A percentile compares a stretch with the other conserved stretches of the same genome.
Evolutionary conservation across 2,888 invertebrate species (phyloP).

Genomic region (Hybos culiciformis): DNA sequence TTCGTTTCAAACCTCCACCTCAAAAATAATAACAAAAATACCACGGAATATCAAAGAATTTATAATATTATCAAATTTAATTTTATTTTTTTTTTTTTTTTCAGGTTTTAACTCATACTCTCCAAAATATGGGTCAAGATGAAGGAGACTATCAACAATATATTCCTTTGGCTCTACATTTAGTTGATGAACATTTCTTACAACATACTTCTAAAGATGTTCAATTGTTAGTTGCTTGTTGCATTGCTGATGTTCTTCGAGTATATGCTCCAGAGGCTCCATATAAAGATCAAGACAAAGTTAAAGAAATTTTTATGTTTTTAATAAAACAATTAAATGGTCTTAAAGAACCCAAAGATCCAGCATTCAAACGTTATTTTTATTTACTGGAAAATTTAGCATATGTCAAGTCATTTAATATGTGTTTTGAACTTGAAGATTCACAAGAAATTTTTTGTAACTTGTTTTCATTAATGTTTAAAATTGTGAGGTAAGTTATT

Average conservation of each 20-base stretch:
- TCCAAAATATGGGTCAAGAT: conserved; percentile 94
- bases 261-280: conserved; percentile 97
- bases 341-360: conserved; percentile 89
- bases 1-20: not conserved
- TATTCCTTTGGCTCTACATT: conserved; percentile 79
- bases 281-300: conserved; percentile 89
- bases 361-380: conserved; percentile 94
- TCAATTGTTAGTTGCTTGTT: conserved; percentile 87
- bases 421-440: conserved; percentile 96
- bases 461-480: conserved; percentile 86
- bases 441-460: conserved; percentile 93
- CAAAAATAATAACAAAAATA: not conserved
- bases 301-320: conserved; percentile 83
- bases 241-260: conserved; percentile 90
- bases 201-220: conserved; percentile 85
- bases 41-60: not conserved
- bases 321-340: conserved; percentile 87
- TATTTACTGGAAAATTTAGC: conserved; percentile 93
- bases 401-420: conserved; percentile 96
- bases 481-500: conserved; percentile 80
- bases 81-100: too few species aligned
- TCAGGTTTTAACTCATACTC: conserved; percentile 80
- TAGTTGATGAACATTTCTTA: conserved; percentile 87
- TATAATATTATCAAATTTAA: not conserved
- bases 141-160: conserved; percentile 87